Evolutionary conservation across 2,888 invertebrate genomes (phyloP).

Genomic region (Phania funesta): DNA sequence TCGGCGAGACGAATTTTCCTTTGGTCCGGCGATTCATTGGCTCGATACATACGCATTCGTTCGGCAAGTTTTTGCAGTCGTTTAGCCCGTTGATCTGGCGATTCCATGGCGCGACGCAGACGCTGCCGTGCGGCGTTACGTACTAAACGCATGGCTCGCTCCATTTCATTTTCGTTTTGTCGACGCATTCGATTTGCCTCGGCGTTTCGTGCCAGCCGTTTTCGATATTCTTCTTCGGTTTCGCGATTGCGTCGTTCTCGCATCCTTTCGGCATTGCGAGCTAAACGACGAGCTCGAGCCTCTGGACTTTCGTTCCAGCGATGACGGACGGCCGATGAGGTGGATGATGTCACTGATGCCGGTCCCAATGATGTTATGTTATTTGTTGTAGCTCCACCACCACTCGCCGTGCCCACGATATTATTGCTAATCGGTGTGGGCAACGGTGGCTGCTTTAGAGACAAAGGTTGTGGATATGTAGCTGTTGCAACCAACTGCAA

Average conservation of each 20-base stretch:
- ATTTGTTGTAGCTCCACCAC: conserved; percentile 33
- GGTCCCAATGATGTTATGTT: conserved; percentile 68
- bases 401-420: conserved; percentile 27
- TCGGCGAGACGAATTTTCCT: conserved; percentile 78
- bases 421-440: conserved; percentile 69
- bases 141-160: conserved; percentile 79
- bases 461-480: conserved; percentile 74
- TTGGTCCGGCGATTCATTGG: conserved; percentile 79
- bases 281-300: conserved; percentile 79
- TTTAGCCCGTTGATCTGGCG: conserved; percentile 78
- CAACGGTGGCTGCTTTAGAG: conserved; percentile 74
- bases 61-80: conserved; percentile 79
- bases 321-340: conserved; percentile 73
- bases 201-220: conserved; percentile 78
- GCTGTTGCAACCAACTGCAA: conserved; percentile 70
- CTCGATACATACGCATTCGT: conserved; percentile 79
- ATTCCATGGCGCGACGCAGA: conserved; percentile 79
- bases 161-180: conserved; percentile 79
- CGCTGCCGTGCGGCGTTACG: conserved; percentile 80
- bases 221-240: conserved; percentile 79
- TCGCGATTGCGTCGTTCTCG: conserved; percentile 79
- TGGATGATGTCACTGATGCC: conserved; percentile 68
- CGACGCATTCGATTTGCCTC: conserved; percentile 79
- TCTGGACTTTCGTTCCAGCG: conserved; percentile 81
- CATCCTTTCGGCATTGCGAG: conserved; percentile 80